These are phyloP conservation scores for Malurus alboscapulatus DNA, from an alignment of 2,113 vertebrate genomes.

Conservation along the genomic window DNA sequence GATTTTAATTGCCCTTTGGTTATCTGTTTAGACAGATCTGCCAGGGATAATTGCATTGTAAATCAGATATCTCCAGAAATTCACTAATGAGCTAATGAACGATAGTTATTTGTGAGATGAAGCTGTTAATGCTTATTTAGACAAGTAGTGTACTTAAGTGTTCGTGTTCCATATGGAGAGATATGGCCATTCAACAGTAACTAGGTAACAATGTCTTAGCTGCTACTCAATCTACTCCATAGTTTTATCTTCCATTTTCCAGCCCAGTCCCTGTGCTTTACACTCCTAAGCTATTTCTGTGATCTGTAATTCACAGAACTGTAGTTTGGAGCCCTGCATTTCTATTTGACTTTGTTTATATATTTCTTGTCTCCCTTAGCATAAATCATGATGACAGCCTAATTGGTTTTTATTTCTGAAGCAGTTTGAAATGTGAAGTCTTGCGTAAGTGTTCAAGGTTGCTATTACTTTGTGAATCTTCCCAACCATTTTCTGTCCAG, in stretches of 20 bases:
- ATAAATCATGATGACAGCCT: conserved; percentile 53
- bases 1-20: conserved; percentile 64
- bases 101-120: conserved; percentile 2
- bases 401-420: conserved; percentile 59
- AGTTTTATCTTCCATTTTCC: not conserved
- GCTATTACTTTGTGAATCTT: conserved; percentile 45
- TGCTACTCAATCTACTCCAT: not conserved
- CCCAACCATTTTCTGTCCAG: conserved; percentile 8
- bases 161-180: not conserved
- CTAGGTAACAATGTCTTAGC: not conserved
- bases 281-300: not conserved
- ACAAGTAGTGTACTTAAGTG: not conserved
- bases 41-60: conserved; percentile 14
- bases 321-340: not conserved
- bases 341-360: conserved; percentile 53
- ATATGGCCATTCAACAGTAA: not conserved
- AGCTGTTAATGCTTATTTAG: not conserved
- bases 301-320: conserved; percentile 2
- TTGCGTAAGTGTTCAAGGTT: conserved; percentile 37
- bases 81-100: not conserved
- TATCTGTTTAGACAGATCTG: conserved; percentile 57
- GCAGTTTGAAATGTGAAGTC: conserved; percentile 43
- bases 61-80: conserved; percentile 38
- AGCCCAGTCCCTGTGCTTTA: not conserved
- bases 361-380: conserved; percentile 41